phyloP scores from a whole-genome alignment of 2,888 invertebrate genomes.

The Tetramorium bicarinatum region DNA sequence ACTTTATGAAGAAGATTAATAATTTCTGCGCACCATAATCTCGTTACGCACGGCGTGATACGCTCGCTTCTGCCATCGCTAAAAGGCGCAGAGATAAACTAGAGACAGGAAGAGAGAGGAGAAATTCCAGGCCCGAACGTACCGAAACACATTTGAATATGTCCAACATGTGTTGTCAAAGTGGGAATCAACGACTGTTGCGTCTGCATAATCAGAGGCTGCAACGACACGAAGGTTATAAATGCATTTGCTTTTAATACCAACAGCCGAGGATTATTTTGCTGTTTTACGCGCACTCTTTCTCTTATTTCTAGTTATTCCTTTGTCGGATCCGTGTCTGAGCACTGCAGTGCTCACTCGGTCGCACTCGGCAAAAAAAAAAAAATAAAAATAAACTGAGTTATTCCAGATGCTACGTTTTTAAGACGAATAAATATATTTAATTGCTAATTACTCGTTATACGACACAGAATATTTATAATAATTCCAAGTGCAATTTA shows the following conservation, averaged over 20 bases:
- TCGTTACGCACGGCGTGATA: conserved; percentile 34
- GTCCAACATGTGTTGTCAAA: conserved; percentile 19
- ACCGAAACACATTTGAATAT: conserved; percentile 28
- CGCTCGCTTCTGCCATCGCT: conserved; percentile 29
- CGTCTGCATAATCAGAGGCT: conserved; percentile 28
- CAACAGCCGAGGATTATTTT: conserved; percentile 71
- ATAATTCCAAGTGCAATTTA: conserved; percentile 4
- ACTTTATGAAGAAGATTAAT: conserved; percentile 51
- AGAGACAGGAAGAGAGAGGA: conserved; percentile 9
- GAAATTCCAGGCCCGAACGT: conserved; percentile 43
- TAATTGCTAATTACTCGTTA: conserved; percentile 20
- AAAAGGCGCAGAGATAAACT: conserved; percentile 39
- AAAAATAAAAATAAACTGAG: background rate
- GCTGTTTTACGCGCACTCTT: conserved; percentile 54
- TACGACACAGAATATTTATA: background rate
- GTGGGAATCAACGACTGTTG: conserved; percentile 43
- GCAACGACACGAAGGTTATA: conserved; percentile 66
- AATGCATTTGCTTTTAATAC: conserved; percentile 78
- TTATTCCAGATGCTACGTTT: conserved; percentile 6
- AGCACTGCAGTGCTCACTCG: conserved; percentile 28
- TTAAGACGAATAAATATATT: background rate
- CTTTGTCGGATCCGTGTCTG: conserved; percentile 43
- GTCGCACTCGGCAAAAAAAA: background rate
- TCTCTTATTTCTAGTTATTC: conserved; percentile 20
- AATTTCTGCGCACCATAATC: conserved; percentile 45